These are phyloP conservation scores for Halyomorpha halys DNA, from an alignment of 1,140 invertebrate genomes.

Conservation along the genomic window DNA sequence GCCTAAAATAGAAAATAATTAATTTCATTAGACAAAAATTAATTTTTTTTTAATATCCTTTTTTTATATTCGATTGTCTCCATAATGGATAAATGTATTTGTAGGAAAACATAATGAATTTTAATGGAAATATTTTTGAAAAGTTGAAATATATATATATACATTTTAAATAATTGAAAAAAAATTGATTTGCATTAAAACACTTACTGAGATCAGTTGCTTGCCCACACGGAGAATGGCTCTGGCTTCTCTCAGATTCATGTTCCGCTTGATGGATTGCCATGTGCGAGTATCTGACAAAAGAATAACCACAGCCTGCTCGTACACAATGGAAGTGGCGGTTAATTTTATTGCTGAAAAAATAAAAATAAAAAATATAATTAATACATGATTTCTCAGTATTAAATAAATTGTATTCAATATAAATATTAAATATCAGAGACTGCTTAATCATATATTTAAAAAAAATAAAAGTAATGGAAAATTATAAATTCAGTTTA, in stretches of 20 bases:
- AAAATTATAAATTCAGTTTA: conserved; percentile 4
- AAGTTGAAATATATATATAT: neutral
- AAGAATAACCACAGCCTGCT: conserved; percentile 61
- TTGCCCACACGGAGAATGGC: conserved; percentile 7
- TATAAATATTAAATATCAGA: neutral
- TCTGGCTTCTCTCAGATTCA: conserved; percentile 27
- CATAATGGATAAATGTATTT: too few species aligned
- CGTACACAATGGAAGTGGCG: conserved; percentile 68
- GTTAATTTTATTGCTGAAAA: conserved; percentile 52
- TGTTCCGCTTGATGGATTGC: conserved; percentile 57
- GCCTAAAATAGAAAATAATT: conserved; percentile 5
- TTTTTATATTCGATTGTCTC: too few species aligned
- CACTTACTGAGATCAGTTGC: conserved; percentile 24
- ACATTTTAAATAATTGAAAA: neutral
- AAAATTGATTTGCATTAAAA: neutral
- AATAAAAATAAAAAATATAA: conserved; percentile 16
- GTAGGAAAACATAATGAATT: too few species aligned
- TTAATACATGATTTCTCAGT: neutral
- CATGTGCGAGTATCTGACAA: conserved; percentile 64
- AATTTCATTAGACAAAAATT: neutral
- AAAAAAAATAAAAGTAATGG: too few species aligned
- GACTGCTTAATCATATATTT: neutral
- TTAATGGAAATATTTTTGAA: too few species aligned
- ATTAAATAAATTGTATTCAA: neutral
- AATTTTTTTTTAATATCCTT: neutral